Base-by-base conservation (phyloP, 2,797 vertebrate species). In the Astyanax mexicanus region DNA sequence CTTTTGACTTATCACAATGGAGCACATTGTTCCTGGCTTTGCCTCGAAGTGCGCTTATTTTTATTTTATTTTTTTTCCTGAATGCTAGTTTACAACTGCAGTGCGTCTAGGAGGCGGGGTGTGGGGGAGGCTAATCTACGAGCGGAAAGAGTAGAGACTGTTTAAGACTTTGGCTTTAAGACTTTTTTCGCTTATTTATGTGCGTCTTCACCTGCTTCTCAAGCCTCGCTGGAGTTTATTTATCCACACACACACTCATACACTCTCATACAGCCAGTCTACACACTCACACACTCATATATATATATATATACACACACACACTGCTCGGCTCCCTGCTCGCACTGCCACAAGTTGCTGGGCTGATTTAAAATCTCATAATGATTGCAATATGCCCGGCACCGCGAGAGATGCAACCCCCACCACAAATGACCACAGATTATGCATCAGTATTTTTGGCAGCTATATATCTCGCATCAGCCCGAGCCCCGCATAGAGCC, bases 21-120 rank as follows among this genome's bases (percentile, higher is more conserved):
- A 85, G 72, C 86, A 89, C 75, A 86, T 89, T 88, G 81, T 86
- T 84, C 77, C 76, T 66, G 83, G 80, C 78, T 83, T 86, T 79
- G 79, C 68, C 80, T 80, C 74, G 69, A 6, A 77, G 32, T 5
- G 29, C 29, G 32, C 32, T n/a, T n/a, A n/a, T n/a, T n/a, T n/a
- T n/a, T n/a, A n/a, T n/a, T n/a, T n/a, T n/a, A n/a, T n/a, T n/a
- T 32, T 32, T 32, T 32, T 32, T n/a, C n/a, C 29, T 2, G 29
- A 32, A 78, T 69, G 74, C 47, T 74, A 72, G 77, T 80, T 73
- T 44, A 67, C 77, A 74, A 80, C 70, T 82, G 32, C 52, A 75
- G 78, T 81, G 38, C 49, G 35, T 79, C n/a, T n/a, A n/a, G 81
- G 15, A 25, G 72, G 81, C 85, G 64, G 66, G 82, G 77, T 75